A percentile compares a stretch with the other conserved stretches of the same genome.
Evolutionary conservation across 1,140 invertebrate species (phyloP).

Genomic region (Apocrypta bakeri): DNA sequence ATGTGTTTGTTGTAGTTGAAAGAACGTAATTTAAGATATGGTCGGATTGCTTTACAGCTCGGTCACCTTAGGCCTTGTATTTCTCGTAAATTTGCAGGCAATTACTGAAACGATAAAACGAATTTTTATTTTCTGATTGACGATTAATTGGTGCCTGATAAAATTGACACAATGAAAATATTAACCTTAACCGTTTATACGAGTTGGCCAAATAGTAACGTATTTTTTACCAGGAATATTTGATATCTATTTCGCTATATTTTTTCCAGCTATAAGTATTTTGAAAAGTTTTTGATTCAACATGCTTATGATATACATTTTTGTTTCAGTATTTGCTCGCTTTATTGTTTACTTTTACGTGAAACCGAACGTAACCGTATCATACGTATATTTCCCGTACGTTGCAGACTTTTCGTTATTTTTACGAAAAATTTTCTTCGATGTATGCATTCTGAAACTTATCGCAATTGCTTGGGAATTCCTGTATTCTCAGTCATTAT

Average conservation of each 20-base stretch:
- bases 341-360: not conserved
- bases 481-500: slow-evolving; percentile 44
- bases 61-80: slow-evolving; percentile 45
- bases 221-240: no score
- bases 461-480: slow-evolving; percentile 50
- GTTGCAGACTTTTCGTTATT: slow-evolving; percentile 30
- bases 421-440: slow-evolving; percentile 41
- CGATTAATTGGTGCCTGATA: not conserved
- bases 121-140: not conserved
- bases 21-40: slow-evolving; percentile 45
- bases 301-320: not conserved
- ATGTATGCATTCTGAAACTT: slow-evolving; percentile 43
- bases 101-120: slow-evolving; percentile 27
- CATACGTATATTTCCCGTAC: not conserved
- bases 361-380: slow-evolving; percentile 27
- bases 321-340: not conserved
- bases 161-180: no score
- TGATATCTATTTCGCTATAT: not conserved
- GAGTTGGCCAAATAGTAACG: no score
- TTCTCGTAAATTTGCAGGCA: slow-evolving; percentile 17
- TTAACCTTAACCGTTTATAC: no score
- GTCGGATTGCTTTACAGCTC: slow-evolving; percentile 47
- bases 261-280: not conserved
- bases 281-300: not conserved
- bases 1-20: slow-evolving; percentile 16